Conservation (phyloP, 2,797 vertebrate species). For the Anguilla pacifica region DNA sequence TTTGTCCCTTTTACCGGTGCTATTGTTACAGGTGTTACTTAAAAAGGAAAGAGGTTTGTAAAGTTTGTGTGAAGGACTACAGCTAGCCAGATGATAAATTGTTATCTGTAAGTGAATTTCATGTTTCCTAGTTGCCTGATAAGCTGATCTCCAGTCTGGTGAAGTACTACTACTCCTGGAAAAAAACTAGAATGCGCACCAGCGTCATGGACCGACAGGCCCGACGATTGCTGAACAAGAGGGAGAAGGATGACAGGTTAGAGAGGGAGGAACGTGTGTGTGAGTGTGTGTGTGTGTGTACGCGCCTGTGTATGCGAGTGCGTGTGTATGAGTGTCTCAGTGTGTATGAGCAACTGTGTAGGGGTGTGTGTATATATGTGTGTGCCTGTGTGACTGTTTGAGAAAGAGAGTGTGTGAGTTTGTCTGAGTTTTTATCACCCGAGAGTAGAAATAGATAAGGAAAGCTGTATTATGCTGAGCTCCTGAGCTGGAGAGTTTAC, state of each 20-base stretch:
- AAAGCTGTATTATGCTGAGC: background rate
- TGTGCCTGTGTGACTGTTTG: background rate
- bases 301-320: background rate
- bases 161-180: slow-evolving; percentile 94
- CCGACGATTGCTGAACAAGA: slow-evolving; percentile 79
- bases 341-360: background rate
- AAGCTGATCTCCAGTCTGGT: slow-evolving; percentile 89
- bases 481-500: background rate
- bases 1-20: too few relatives aligned
- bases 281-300: too few relatives aligned
- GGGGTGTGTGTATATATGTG: background rate
- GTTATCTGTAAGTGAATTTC: too few relatives aligned
- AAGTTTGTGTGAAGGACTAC: background rate
- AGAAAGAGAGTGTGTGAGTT: background rate
- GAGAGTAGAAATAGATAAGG: background rate
- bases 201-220: slow-evolving; percentile 94
- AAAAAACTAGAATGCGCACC: slow-evolving; percentile 88
- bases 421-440: background rate
- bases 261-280: background rate
- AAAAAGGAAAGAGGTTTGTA: background rate
- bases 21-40: too few relatives aligned
- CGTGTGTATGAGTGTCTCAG: background rate
- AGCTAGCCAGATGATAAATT: background rate
- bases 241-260: slow-evolving; percentile 86
- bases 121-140: slow-evolving; percentile 81